phyloP scores from a whole-genome alignment of 2,113 vertebrate genomes.

The Zingel zingel region DNA sequence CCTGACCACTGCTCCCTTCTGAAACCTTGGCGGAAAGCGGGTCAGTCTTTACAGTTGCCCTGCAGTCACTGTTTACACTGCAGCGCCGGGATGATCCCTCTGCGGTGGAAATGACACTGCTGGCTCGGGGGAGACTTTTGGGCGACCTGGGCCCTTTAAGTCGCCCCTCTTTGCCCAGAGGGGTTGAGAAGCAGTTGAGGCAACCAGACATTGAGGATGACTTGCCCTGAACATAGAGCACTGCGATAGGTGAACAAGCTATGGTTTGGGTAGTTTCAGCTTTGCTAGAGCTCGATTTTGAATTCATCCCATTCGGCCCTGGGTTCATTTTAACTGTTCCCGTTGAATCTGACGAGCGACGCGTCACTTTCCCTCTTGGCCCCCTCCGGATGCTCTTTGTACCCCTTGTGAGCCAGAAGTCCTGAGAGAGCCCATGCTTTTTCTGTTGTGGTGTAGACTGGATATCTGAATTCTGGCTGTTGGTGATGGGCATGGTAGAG shows the following conservation, averaged over 20 bases:
- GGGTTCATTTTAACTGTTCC: conserved; percentile 82
- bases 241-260: conserved; percentile 80
- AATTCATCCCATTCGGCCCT: conserved; percentile 64
- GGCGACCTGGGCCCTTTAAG: conserved; percentile 78
- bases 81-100: conserved; percentile 91
- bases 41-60: conserved; percentile 78
- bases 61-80: conserved; percentile 91
- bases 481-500: conserved; percentile 7
- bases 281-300: conserved; percentile 70
- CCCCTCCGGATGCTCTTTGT: conserved; percentile 86
- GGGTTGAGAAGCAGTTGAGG: conserved; percentile 82
- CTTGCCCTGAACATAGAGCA: conserved; percentile 85
- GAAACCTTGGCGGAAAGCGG: conserved; percentile 61
- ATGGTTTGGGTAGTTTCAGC: conserved; percentile 78
- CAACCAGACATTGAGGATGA: conserved; percentile 87
- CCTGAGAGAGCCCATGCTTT: conserved; percentile 81
- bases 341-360: conserved; percentile 71
- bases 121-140: conserved; percentile 90
- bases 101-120: conserved; percentile 93
- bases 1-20: conserved; percentile 69
- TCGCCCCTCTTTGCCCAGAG: conserved; percentile 84
- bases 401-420: conserved; percentile 85
- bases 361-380: conserved; percentile 58
- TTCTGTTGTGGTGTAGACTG: conserved; percentile 81
- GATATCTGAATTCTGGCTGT: conserved; percentile 19